A percentile compares a stretch with the other conserved stretches of the same genome.
Conservation (phyloP, 2,888 invertebrate genomes). For the Psococerastis gibbosa region DNA sequence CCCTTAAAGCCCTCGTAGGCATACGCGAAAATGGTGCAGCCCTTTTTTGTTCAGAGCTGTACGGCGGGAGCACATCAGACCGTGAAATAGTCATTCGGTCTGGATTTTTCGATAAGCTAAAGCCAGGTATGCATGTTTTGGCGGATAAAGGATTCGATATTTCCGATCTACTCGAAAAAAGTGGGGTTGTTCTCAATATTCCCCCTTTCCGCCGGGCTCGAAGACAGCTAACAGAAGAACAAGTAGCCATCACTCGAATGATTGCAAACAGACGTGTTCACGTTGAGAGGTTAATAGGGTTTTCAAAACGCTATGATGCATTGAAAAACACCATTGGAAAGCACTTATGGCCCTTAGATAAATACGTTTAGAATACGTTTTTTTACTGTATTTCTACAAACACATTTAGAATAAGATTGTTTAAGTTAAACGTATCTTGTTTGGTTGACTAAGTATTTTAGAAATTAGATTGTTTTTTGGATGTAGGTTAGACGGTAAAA, state of each 20-base stretch:
- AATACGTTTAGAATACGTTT: too few relatives aligned
- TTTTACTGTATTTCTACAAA: too few relatives aligned
- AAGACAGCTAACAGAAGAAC: neutral
- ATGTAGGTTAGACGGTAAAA: too few relatives aligned
- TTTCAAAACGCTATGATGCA: too few relatives aligned
- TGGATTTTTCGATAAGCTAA: neutral
- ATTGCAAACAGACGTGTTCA: neutral
- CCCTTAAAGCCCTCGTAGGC: slow-evolving; percentile 15
- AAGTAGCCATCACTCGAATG: neutral
- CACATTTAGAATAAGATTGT: too few relatives aligned
- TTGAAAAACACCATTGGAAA: too few relatives aligned
- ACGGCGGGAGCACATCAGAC: neutral
- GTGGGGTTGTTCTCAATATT: neutral
- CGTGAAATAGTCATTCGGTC: neutral
- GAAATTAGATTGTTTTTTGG: too few relatives aligned
- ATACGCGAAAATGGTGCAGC: neutral
- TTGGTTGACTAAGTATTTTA: too few relatives aligned
- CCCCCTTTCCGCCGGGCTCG: neutral
- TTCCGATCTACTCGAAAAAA: neutral
- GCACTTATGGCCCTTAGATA: too few relatives aligned
- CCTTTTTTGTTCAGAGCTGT: neutral
- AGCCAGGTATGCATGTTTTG: neutral
- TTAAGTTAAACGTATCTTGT: too few relatives aligned
- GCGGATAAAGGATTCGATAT: neutral
- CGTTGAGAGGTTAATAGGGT: neutral